These are phyloP conservation scores for Chlorodrepanis virens DNA, from an alignment of 2,113 vertebrate species.

Conservation along the genomic window DNA sequence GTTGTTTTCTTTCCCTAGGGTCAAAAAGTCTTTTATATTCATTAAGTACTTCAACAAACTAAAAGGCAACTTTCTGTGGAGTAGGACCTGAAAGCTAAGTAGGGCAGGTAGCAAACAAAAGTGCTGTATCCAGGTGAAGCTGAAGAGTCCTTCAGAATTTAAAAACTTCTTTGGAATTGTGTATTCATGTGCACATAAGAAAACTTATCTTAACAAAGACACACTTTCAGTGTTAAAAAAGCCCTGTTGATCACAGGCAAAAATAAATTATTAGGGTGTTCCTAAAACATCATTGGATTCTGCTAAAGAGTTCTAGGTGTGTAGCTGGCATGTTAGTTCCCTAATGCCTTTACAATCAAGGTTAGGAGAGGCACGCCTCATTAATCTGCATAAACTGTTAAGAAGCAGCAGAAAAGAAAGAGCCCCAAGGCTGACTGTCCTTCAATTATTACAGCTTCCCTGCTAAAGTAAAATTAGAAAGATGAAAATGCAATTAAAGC, in stretches of 20 bases:
- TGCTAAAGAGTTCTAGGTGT: neutral
- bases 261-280: neutral
- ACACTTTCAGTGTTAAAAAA: neutral
- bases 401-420: neutral
- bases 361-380: neutral
- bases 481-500: neutral
- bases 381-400: neutral
- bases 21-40: neutral
- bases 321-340: neutral
- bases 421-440: neutral
- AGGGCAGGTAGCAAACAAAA: neutral
- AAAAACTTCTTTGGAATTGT: neutral
- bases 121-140: neutral
- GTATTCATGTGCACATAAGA: neutral
- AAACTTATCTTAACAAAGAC: neutral
- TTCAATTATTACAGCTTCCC: neutral
- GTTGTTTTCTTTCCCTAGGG: neutral
- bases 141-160: neutral
- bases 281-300: neutral
- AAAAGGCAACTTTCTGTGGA: neutral
- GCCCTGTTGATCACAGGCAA: neutral
- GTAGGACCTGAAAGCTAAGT: neutral
- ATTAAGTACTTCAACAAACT: neutral
- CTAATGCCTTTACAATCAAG: neutral
- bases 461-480: slow-evolving; percentile 1